phyloP scores from a whole-genome alignment of 2,888 invertebrate species.

The Campoplex capitator region DNA sequence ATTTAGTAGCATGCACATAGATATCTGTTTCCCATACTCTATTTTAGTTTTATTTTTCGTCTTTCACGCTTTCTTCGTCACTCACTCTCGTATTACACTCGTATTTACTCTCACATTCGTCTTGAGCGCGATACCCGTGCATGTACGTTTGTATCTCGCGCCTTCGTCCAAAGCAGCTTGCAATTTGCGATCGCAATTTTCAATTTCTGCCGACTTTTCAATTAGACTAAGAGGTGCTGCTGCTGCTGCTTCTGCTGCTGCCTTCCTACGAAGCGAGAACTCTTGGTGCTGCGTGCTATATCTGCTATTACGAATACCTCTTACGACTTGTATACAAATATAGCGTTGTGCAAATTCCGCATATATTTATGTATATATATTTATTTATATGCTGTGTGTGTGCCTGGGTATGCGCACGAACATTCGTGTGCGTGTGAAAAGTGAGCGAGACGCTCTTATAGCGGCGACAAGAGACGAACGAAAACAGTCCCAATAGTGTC shows the following conservation, averaged over 20 bases:
- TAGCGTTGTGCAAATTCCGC: background rate
- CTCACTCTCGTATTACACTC: conserved; percentile 49
- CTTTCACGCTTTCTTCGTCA: conserved; percentile 63
- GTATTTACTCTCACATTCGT: conserved; percentile 47
- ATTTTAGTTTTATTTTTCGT: conserved; percentile 32
- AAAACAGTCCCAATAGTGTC: conserved; percentile 54
- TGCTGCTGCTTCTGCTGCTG: conserved; percentile 19
- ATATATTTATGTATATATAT: conserved; percentile 42
- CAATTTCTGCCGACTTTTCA: conserved; percentile 85
- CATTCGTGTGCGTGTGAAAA: conserved; percentile 25
- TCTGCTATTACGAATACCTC: conserved; percentile 63
- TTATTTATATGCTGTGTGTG: conserved; percentile 18
- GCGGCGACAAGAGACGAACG: conserved; percentile 38
- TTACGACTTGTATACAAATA: conserved; percentile 34
- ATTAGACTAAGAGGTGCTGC: conserved; percentile 84
- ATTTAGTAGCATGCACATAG: background rate
- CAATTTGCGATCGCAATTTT: conserved; percentile 85
- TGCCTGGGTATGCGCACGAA: conserved; percentile 19
- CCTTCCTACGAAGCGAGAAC: conserved; percentile 63
- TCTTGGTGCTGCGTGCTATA: conserved; percentile 53
- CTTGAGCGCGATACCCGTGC: conserved; percentile 19
- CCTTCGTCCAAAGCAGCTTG: conserved; percentile 83
- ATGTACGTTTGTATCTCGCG: conserved; percentile 71
- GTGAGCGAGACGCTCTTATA: conserved; percentile 17
- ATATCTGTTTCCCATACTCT: conserved; percentile 18